These are phyloP conservation scores for Notolabrus celidotus DNA, from an alignment of 2,797 vertebrate genomes.

Conservation along the genomic window DNA sequence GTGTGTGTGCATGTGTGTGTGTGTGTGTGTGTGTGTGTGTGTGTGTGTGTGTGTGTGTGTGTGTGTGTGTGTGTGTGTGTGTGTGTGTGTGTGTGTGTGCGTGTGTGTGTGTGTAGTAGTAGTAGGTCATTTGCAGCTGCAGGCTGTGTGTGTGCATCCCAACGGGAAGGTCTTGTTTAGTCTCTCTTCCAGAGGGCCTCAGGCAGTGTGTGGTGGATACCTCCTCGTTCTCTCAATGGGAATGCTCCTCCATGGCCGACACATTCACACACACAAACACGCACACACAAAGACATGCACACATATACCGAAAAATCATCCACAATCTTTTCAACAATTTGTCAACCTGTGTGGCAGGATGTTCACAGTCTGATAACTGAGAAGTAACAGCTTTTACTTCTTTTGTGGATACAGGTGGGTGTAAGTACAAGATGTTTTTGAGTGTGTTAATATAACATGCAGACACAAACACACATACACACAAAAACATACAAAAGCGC, in stretches of 20 bases:
- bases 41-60: slow-evolving; percentile 66
- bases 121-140: slow-evolving; percentile 90
- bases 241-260: slow-evolving; percentile 71
- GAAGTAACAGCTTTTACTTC: slow-evolving; percentile 33
- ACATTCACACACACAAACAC: slow-evolving; percentile 29
- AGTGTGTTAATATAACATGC: slow-evolving; percentile 42
- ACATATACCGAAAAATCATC: slow-evolving; percentile 24
- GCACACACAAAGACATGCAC: slow-evolving; percentile 19
- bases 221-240: slow-evolving; percentile 86
- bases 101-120: slow-evolving; percentile 62
- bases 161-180: slow-evolving; percentile 92
- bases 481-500: slow-evolving; percentile 25
- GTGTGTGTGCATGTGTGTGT: slow-evolving; percentile 71
- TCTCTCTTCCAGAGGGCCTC: slow-evolving; percentile 89
- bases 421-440: slow-evolving; percentile 11
- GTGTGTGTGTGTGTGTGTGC: slow-evolving; percentile 65
- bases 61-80: slow-evolving; percentile 70
- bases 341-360: slow-evolving; percentile 64
- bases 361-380: slow-evolving; percentile 80
- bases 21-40: slow-evolving; percentile 61
- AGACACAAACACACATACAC: slow-evolving; percentile 23
- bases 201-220: slow-evolving; percentile 89
- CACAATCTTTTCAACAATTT: slow-evolving; percentile 45
- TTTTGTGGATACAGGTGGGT: slow-evolving; percentile 34
- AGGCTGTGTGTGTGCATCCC: slow-evolving; percentile 88